Conservation (phyloP, 2,797 vertebrate genomes). For the Paedocypris micromegethes region DNA sequence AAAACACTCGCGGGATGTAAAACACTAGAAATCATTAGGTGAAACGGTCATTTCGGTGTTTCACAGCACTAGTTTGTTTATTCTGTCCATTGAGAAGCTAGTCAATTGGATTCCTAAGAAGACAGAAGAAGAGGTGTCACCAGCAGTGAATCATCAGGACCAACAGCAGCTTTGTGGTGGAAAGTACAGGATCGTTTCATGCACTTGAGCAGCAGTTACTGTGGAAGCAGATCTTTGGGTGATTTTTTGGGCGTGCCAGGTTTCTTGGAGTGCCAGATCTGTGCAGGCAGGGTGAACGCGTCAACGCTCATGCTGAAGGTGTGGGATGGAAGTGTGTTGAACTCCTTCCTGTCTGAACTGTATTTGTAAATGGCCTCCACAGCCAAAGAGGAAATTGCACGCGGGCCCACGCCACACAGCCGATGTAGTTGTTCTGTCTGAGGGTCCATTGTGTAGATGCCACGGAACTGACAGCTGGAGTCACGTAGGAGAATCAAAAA, state of each 20-base stretch:
- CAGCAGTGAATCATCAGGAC: too few relatives aligned
- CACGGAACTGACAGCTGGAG: slow-evolving; percentile 84
- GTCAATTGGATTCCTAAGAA: too few relatives aligned
- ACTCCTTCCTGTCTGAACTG: slow-evolving; percentile 89
- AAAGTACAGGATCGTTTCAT: slow-evolving; percentile 1
- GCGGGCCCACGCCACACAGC: slow-evolving; percentile 77
- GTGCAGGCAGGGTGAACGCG: slow-evolving; percentile 83
- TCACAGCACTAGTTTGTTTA: too few relatives aligned
- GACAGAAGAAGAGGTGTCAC: too few relatives aligned
- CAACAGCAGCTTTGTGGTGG: too few relatives aligned
- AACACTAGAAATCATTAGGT: too few relatives aligned
- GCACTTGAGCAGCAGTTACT: neutral
- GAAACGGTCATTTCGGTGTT: too few relatives aligned
- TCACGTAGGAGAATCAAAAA: slow-evolving; percentile 90
- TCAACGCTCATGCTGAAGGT: slow-evolving; percentile 88
- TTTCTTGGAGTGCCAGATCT: slow-evolving; percentile 82
- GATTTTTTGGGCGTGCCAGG: slow-evolving; percentile 72
- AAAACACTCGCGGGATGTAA: slow-evolving; percentile 9
- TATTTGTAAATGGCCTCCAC: slow-evolving; percentile 89
- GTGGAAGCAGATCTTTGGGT: slow-evolving; percentile 54
- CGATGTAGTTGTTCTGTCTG: slow-evolving; percentile 78
- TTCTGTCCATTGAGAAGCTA: too few relatives aligned
- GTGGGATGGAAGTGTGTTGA: slow-evolving; percentile 83
- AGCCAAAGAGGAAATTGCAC: slow-evolving; percentile 67
- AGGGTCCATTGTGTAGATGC: slow-evolving; percentile 75